Conservation (phyloP, 1,140 invertebrate genomes). For the Drosophila kurseongensis region DNA sequence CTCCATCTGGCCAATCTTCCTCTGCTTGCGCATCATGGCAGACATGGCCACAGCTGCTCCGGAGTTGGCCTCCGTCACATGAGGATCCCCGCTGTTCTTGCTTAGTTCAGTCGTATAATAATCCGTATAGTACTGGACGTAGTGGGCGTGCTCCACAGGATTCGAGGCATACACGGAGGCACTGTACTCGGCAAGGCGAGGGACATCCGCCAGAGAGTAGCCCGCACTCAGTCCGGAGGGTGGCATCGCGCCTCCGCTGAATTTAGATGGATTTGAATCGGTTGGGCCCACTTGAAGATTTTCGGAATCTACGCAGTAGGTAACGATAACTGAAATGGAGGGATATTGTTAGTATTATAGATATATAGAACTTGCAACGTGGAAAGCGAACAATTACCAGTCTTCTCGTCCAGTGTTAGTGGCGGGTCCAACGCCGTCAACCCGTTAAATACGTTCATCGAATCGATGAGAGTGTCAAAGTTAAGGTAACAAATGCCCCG, state of each 20-base stretch:
- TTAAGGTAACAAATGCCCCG: slow-evolving; percentile 93
- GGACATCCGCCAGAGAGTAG: slow-evolving; percentile 89
- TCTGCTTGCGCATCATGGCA: slow-evolving; percentile 88
- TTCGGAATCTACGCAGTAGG: slow-evolving; percentile 71
- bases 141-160: slow-evolving; percentile 89
- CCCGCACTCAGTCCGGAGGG: slow-evolving; percentile 43
- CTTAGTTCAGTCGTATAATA: slow-evolving; percentile 92
- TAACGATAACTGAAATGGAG: slow-evolving; percentile 49
- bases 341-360: neutral
- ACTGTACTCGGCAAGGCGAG: slow-evolving; percentile 91
- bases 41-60: slow-evolving; percentile 95
- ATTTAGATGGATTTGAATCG: slow-evolving; percentile 10
- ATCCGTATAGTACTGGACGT: slow-evolving; percentile 91
- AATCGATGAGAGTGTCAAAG: slow-evolving; percentile 93
- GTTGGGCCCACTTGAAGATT: slow-evolving; percentile 40
- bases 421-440: slow-evolving; percentile 86
- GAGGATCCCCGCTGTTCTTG: slow-evolving; percentile 86
- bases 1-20: slow-evolving; percentile 49
- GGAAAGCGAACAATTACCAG: slow-evolving; percentile 84
- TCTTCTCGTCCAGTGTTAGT: slow-evolving; percentile 89
- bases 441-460: slow-evolving; percentile 91
- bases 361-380: neutral
- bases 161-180: slow-evolving; percentile 91
- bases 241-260: slow-evolving; percentile 19
- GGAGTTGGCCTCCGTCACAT: slow-evolving; percentile 89